phyloP scores from a whole-genome alignment of 2,113 vertebrate species.

The Nycticebus coucang region DNA sequence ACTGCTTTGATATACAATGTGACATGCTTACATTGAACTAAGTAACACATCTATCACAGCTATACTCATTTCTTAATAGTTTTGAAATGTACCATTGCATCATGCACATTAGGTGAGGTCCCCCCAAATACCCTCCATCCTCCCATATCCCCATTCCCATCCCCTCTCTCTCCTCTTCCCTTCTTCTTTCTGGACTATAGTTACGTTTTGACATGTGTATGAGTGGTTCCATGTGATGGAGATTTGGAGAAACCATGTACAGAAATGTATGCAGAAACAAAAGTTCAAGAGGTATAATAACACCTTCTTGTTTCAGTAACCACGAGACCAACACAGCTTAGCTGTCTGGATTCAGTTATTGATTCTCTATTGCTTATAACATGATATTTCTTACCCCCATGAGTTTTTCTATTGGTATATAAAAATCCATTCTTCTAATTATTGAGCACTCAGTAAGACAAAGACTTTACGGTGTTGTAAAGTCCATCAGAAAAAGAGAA shows the following conservation, averaged over 20 bases:
- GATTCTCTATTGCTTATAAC: neutral
- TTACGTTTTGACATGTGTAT: no score
- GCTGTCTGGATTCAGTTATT: neutral
- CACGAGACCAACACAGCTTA: neutral
- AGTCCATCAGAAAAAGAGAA: neutral
- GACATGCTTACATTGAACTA: no score
- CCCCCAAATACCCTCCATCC: no score
- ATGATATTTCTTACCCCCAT: neutral
- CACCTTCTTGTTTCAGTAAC: neutral
- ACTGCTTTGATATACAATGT: no score
- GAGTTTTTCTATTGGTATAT: neutral
- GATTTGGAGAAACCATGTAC: neutral
- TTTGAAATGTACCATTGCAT: no score
- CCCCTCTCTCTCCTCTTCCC: no score
- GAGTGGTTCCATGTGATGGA: neutral
- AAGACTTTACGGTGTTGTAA: neutral
- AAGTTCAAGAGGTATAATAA: neutral
- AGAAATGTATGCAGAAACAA: neutral
- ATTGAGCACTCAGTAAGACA: neutral
- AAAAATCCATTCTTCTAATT: constrained; percentile 24
- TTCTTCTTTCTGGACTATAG: neutral
- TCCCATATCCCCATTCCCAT: no score
- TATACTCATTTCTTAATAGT: no score
- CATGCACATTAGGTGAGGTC: no score
- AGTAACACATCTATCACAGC: no score